Conservation (phyloP, 1,140 invertebrate genomes). For the Drosophila elegans region DNA sequence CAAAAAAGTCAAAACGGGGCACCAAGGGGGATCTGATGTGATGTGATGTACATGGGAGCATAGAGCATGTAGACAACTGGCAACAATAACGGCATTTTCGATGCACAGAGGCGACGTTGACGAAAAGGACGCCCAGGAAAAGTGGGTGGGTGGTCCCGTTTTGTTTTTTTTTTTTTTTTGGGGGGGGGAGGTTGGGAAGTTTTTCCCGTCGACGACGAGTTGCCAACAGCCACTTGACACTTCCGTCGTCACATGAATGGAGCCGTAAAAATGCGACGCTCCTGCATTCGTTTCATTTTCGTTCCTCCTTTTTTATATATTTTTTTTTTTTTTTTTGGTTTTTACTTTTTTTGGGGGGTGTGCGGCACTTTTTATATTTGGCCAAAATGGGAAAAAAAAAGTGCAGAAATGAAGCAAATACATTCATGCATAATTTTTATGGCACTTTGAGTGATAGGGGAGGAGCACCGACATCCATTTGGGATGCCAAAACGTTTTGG, state of each 20-base stretch:
- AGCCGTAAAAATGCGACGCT: conserved; percentile 82
- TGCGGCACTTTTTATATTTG: conserved; percentile 75
- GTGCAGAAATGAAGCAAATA: conserved; percentile 70
- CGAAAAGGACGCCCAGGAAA: conserved; percentile 70
- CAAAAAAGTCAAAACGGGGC: neutral
- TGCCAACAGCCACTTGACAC: conserved; percentile 83
- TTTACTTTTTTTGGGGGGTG: conserved; percentile 54
- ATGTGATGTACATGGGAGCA: conserved; percentile 50
- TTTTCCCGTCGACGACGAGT: conserved; percentile 74
- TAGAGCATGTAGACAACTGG: conserved; percentile 75
- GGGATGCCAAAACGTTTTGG: conserved; percentile 81
- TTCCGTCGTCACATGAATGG: conserved; percentile 83
- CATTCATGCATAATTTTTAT: conserved; percentile 82
- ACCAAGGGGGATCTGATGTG: conserved; percentile 7
- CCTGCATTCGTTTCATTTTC: conserved; percentile 62
- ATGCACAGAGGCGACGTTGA: conserved; percentile 68
- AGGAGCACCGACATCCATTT: conserved; percentile 59
- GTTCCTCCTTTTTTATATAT: conserved; percentile 15
- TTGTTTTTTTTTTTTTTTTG: neutral
- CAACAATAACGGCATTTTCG: conserved; percentile 82
- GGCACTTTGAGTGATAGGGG: conserved; percentile 60
- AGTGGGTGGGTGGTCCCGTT: conserved; percentile 9
- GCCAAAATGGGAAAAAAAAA: conserved; percentile 31
- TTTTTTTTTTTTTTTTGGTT: conserved; percentile 31
- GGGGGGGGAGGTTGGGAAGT: conserved; percentile 27